Percentiles rank a stretch among this genome's conserved stretches.
Conservation (phyloP, 2,888 invertebrate species). For the Elegia similella region DNA sequence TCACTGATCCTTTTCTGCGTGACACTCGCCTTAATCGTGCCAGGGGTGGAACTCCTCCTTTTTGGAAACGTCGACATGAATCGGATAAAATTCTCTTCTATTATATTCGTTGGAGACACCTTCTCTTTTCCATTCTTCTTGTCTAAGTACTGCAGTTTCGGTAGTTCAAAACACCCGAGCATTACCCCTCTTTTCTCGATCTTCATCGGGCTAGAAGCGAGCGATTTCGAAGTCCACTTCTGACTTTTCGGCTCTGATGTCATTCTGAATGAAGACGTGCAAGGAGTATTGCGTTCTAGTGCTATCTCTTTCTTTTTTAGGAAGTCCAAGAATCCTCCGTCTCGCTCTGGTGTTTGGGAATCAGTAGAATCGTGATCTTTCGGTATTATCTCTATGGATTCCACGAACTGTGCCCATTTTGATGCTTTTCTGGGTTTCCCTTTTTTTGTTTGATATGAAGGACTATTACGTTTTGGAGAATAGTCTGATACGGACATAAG, state of each 20-base stretch:
- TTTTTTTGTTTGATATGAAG: constrained; percentile 20
- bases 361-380: constrained; percentile 49
- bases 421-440: constrained; percentile 33
- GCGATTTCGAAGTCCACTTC: constrained; percentile 43
- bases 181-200: constrained; percentile 48
- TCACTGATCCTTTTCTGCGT: constrained; percentile 48
- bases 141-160: constrained; percentile 42
- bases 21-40: constrained; percentile 33
- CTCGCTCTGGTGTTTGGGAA: constrained; percentile 42
- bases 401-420: constrained; percentile 58
- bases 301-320: constrained; percentile 42
- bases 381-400: constrained; percentile 48
- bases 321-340: constrained; percentile 48
- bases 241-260: constrained; percentile 22
- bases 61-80: constrained; percentile 52
- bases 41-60: constrained; percentile 61
- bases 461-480: constrained; percentile 36
- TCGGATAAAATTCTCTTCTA: constrained; percentile 55
- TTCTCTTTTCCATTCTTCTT: constrained; percentile 34
- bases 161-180: constrained; percentile 55
- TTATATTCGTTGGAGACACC: constrained; percentile 30
- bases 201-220: constrained; percentile 55
- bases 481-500: constrained; percentile 57
- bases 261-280: constrained; percentile 39
- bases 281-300: constrained; percentile 33